Base-by-base conservation (phyloP, 2,797 vertebrate genomes). In the Limosa lapponica region DNA sequence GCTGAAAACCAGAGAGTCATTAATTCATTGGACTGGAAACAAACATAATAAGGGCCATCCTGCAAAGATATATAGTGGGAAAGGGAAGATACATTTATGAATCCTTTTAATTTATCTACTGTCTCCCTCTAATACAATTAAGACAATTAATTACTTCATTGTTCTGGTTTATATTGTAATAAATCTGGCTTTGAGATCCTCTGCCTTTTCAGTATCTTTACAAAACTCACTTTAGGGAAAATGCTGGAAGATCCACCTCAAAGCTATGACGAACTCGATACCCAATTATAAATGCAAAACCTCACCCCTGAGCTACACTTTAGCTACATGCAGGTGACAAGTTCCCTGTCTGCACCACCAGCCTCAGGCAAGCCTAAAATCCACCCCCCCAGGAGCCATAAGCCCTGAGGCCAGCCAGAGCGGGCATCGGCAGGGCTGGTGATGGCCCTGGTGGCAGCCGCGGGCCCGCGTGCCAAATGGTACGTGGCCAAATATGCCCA, bases 381-480 rank as follows among this genome's bases (percentile, higher is more conserved):
- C 4, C 37, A 4, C 24, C 34, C 15, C 28, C 19, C 14, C 13
- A 39, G 66, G 30, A 36, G 61, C 61, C 51, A 57, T 72, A 51
- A 72, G 39, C 17, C 32, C 25, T 0, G 0, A 37, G 61, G 24
- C 13, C 24, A 70, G 81, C 2, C 72, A 2, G 37, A 57, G 16
- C 0, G 0, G 67, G 75, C 86, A 24, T 2, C 0, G 2, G 51
- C 58, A 72, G 37, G 39, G 55, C 91, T 36, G 77, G 48, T 3
- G 1, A 46, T 51, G 2, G 43, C 61, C 43, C 48, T 24, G 48
- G 48, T 18, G 12, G 15, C 23, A 71, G 57, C 46, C 43, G 0
- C 2, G 1, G 55, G 67, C 64, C 55, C 1, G 24, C 17, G 4
- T 3, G 39, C 64, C 85, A 44, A 13, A 2, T 0, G 55, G 18